Conservation (phyloP, 1,140 invertebrate genomes). For the Zophobas atratus region DNA sequence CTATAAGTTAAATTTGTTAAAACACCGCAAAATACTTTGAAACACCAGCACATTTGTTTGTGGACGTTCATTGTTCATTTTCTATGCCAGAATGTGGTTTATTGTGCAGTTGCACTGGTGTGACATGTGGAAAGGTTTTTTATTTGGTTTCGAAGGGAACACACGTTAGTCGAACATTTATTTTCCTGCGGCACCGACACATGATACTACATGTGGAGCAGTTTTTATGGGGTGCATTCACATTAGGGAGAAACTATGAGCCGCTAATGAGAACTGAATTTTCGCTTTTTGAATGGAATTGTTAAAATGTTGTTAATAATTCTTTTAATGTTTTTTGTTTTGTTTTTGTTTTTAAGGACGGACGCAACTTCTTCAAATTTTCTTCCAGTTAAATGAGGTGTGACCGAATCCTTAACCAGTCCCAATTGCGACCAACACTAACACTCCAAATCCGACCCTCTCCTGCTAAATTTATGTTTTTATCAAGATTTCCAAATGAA, state of each 20-base stretch:
- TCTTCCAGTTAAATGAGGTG: no score
- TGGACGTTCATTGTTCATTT: conserved; percentile 16
- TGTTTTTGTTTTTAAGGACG: no score
- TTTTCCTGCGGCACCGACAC: conserved; percentile 17
- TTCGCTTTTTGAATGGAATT: no score
- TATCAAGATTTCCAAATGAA: no score
- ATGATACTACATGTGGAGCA: conserved; percentile 1
- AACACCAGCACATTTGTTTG: conserved; percentile 54
- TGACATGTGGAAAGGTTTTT: conserved; percentile 21
- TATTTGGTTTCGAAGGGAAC: background rate
- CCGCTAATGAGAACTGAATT: no score
- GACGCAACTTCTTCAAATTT: no score
- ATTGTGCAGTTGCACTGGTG: conserved; percentile 19
- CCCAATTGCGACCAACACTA: no score
- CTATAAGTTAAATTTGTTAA: conserved; percentile 52
- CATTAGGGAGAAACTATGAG: background rate
- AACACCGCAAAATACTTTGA: conserved; percentile 56
- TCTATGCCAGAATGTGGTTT: conserved; percentile 2
- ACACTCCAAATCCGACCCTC: no score
- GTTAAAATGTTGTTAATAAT: no score
- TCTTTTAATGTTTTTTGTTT: no score
- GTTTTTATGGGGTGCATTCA: conserved; percentile 15
- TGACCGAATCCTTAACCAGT: no score
- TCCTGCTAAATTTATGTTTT: no score
- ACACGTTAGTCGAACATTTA: conserved; percentile 4